These are phyloP conservation scores for Brachionus calyciflorus DNA, from an alignment of 1,140 invertebrate species.

Conservation along the genomic window DNA sequence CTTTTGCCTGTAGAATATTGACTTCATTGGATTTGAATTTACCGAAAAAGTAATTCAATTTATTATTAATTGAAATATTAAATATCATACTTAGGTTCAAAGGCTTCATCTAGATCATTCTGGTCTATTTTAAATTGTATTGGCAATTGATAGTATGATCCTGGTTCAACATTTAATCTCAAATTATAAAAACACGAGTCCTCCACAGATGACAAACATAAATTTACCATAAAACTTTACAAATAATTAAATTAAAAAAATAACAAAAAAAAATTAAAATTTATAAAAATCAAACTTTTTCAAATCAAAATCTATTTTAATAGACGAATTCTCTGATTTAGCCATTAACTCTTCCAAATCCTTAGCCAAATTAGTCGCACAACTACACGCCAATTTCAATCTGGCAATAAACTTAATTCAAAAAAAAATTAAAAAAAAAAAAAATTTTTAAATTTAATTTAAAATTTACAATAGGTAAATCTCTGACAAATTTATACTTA, in stretches of 20 bases:
- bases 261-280: neutral
- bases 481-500: slow-evolving; percentile 25
- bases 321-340: neutral
- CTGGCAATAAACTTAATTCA: slow-evolving; percentile 6
- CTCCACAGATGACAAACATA: slow-evolving; percentile 10
- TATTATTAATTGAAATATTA: neutral
- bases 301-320: slow-evolving; percentile 32
- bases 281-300: neutral
- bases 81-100: slow-evolving; percentile 24
- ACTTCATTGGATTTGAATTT: neutral
- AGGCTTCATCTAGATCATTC: neutral
- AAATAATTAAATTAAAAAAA: neutral
- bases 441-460: neutral
- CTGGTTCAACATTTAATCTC: slow-evolving; percentile 36
- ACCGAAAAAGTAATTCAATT: neutral
- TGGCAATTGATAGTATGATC: slow-evolving; percentile 22
- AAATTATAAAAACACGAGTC: slow-evolving; percentile 37
- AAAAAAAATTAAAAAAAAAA: neutral
- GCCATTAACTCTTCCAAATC: slow-evolving; percentile 1
- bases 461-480: slow-evolving; percentile 32
- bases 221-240: slow-evolving; percentile 24
- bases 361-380: slow-evolving; percentile 15
- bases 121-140: slow-evolving; percentile 34
- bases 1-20: no score
- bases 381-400: neutral